Conservation (phyloP, 2,888 invertebrate genomes). For the Piscicola geometra region DNA sequence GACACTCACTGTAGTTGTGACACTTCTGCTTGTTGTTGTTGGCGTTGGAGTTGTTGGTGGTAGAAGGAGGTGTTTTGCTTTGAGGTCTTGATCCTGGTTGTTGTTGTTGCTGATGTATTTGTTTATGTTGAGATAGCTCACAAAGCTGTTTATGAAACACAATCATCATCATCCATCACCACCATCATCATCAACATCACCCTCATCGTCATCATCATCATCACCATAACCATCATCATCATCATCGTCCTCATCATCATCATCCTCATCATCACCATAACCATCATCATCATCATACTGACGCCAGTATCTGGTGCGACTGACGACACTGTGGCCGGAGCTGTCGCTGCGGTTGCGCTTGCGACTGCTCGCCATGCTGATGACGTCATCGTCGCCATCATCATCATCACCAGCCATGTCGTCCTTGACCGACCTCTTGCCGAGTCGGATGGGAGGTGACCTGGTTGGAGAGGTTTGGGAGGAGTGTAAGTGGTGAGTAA, state of each 20-base stretch:
- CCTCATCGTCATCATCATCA: no score
- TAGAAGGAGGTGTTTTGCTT: conserved; percentile 4
- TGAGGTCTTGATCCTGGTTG: not conserved
- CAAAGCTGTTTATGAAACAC: no score
- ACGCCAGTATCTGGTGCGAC: not conserved
- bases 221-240: no score
- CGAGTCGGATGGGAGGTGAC: conserved; percentile 20
- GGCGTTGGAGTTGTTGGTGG: not conserved
- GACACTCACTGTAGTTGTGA: not conserved
- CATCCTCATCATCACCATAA: no score
- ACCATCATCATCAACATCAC: no score
- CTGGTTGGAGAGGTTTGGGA: no score
- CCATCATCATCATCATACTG: not conserved
- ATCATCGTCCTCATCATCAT: no score
- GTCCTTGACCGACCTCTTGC: not conserved
- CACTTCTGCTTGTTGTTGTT: not conserved
- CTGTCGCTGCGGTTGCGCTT: conserved; percentile 11
- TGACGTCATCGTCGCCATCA: not conserved
- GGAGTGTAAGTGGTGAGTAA: no score
- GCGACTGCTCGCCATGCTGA: conserved; percentile 7
- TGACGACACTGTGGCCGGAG: conserved; percentile 7
- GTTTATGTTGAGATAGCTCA: not conserved
- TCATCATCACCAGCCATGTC: not conserved
- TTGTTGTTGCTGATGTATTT: not conserved
- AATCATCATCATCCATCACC: not conserved